phyloP scores from a whole-genome alignment of 2,888 invertebrate species.

The Eristalinus aeneus region DNA sequence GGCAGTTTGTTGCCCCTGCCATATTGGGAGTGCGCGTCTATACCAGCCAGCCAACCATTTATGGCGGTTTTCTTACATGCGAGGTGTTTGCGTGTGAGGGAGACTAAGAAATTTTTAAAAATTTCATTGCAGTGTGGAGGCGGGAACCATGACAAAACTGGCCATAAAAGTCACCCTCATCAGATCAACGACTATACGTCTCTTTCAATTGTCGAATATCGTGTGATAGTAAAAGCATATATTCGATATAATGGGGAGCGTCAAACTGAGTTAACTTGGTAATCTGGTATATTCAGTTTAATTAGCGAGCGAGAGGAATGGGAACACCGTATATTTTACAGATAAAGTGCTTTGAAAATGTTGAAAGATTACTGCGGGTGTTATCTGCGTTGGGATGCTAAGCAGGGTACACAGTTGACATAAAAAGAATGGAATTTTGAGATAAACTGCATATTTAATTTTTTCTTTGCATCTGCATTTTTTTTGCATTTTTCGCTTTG shows the following conservation, averaged over 20 bases:
- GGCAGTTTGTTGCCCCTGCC: conserved; percentile 48
- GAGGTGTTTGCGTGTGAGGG: conserved; percentile 14
- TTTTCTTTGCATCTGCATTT: too few relatives aligned
- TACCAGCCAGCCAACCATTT: conserved; percentile 48
- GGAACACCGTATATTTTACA: too few relatives aligned
- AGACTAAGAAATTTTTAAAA: conserved; percentile 22
- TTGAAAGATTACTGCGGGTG: too few relatives aligned
- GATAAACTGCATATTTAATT: too few relatives aligned
- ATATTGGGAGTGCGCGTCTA: conserved; percentile 48
- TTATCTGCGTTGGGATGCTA: too few relatives aligned
- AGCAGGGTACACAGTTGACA: too few relatives aligned
- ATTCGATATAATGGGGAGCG: not conserved
- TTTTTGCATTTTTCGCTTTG: too few relatives aligned
- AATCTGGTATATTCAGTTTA: too few relatives aligned
- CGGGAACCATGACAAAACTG: conserved; percentile 40
- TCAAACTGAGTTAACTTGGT: too few relatives aligned
- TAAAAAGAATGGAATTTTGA: too few relatives aligned
- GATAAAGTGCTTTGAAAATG: too few relatives aligned
- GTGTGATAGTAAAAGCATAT: conserved; percentile 40
- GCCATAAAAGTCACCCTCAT: conserved; percentile 44
- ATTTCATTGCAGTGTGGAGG: conserved; percentile 34
- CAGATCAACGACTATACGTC: conserved; percentile 17
- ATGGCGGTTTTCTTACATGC: conserved; percentile 46
- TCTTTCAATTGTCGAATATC: not conserved
- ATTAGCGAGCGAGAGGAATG: too few relatives aligned